Base-by-base conservation (phyloP, 2,113 vertebrate species). In the Eublepharis macularius region DNA sequence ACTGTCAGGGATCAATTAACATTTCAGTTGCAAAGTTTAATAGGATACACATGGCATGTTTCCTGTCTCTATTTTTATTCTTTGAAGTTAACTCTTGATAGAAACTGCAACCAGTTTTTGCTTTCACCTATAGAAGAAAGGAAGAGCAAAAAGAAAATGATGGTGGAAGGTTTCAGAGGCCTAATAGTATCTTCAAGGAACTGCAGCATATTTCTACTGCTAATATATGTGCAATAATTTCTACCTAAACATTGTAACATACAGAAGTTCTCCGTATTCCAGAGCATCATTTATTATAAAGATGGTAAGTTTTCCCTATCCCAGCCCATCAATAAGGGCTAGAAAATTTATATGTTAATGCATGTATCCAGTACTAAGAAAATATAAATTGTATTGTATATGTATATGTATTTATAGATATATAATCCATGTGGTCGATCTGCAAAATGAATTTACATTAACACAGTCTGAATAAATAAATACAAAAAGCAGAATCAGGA, bases 401-500 rank as follows among this genome's bases (percentile, higher is more conserved):
- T 74, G 45, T 57, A 3, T 4, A 57, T 57, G 21, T 57, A 57
- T 63, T 10, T 5, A 63, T 29, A 63, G 60, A 63, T 63, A 63
- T 63, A 87, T 87, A 88, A 88, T 93, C 89, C 81, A 81, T 89
- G 86, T 88, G 83, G 41, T 81, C 34, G 63, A 10, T 80, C 88
- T 92, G 79, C 70, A 91, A 90, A 87, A 47, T 70, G 85, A 95
- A 93, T 93, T 94, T 88, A 93, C 91, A 92, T 85, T 86, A 94
- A 90, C 45, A 8, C 43, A 49, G 73, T 93, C 88, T 94, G 82
- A 92, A 89, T 94, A 92, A 94, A 93, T 91, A 94, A 94, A 93
- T 90, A 92, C 57, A 81, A 87, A 93, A 85, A 60, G 70, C 74
- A 89, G 70, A 49, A 81, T 87, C 75, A 91, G 70, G 73, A 47